A percentile compares a stretch with the other conserved stretches of the same genome.
phyloP scores from a whole-genome alignment of 2,888 invertebrate species.

The Encarsia formosa region DNA sequence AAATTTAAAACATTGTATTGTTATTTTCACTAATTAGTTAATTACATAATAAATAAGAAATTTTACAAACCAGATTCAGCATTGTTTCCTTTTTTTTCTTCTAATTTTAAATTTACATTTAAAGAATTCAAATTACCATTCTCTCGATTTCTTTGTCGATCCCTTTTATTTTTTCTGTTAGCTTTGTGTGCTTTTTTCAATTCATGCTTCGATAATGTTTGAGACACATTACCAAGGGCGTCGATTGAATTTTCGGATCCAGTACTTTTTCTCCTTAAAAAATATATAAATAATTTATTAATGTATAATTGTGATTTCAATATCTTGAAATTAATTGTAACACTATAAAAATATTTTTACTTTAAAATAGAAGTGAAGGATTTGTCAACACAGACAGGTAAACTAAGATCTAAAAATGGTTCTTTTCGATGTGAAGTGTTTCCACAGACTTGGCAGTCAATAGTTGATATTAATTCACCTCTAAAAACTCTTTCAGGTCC shows the following conservation, averaged over 20 bases:
- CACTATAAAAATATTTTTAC: conserved; percentile 34
- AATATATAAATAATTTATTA: not conserved
- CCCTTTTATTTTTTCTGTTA: conserved; percentile 58
- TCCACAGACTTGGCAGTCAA: conserved; percentile 85
- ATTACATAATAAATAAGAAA: not conserved
- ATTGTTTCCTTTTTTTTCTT: conserved; percentile 35
- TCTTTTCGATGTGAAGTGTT: conserved; percentile 85
- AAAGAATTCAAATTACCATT: conserved; percentile 24
- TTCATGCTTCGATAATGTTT: conserved; percentile 58
- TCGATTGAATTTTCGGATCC: conserved; percentile 38
- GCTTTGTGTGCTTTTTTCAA: conserved; percentile 48
- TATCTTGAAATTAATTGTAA: too few species aligned
- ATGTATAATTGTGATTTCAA: too few species aligned
- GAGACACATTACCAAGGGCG: conserved; percentile 33
- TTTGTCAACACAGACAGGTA: conserved; percentile 77
- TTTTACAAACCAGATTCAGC: conserved; percentile 35
- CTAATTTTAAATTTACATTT: conserved; percentile 33
- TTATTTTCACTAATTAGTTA: not conserved
- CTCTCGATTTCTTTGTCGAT: conserved; percentile 31
- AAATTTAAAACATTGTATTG: conserved; percentile 12
- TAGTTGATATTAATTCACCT: conserved; percentile 84
- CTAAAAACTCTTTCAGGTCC: conserved; percentile 90
- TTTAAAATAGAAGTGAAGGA: conserved; percentile 66
- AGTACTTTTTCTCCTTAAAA: conserved; percentile 34
- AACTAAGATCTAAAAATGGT: conserved; percentile 89